Percentiles rank a stretch among this genome's conserved stretches.
phyloP scores from a whole-genome alignment of 2,797 vertebrate species.

The Sebastes paucispinis region DNA sequence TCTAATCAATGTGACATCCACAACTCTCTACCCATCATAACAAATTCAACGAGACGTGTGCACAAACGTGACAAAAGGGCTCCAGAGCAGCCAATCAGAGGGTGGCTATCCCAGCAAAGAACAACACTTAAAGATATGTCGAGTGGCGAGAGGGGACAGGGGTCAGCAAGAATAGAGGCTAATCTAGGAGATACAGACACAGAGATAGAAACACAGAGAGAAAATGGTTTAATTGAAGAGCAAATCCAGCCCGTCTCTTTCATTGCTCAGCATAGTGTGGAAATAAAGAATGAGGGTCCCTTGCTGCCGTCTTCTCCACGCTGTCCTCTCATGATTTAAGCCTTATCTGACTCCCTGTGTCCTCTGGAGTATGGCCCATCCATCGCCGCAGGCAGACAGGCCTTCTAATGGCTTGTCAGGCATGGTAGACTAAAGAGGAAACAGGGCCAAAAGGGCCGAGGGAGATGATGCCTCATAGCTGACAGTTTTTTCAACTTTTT shows the following conservation, averaged over 20 bases:
- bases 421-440: constrained; percentile 56
- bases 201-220: neutral
- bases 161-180: neutral
- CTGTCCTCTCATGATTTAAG: constrained; percentile 63
- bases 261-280: constrained; percentile 15
- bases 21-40: constrained; percentile 46
- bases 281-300: constrained; percentile 20
- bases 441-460: constrained; percentile 39
- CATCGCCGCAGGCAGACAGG: constrained; percentile 52
- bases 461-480: constrained; percentile 64
- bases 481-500: constrained; percentile 60
- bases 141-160: neutral
- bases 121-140: neutral
- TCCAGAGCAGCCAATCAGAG: constrained; percentile 28
- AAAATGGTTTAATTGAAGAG: constrained; percentile 4
- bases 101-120: neutral
- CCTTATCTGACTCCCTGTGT: constrained; percentile 56
- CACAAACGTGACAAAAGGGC: constrained; percentile 52
- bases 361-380: constrained; percentile 62
- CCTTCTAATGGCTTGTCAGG: constrained; percentile 63
- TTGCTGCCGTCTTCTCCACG: constrained; percentile 17
- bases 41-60: constrained; percentile 60
- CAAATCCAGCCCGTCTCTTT: neutral
- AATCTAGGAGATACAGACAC: neutral
- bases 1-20: constrained; percentile 44